Evolutionary conservation across 2,113 vertebrate genomes (phyloP).

Genomic region (Bothrops jararaca): DNA sequence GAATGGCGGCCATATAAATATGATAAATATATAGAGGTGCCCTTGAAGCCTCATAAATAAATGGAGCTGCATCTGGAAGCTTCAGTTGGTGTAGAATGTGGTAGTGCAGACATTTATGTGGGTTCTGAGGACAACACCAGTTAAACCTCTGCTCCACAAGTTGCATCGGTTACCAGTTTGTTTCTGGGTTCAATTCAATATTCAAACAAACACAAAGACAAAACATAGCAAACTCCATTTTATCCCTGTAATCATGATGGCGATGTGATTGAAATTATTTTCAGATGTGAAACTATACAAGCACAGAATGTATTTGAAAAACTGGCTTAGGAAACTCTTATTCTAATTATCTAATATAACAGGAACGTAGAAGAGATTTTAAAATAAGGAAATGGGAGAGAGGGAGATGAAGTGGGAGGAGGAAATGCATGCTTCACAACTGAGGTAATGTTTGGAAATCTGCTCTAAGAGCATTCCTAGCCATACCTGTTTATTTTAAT

Average conservation of each 20-base stretch:
- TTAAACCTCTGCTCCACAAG: no score
- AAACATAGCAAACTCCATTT: no score
- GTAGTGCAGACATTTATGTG: no score
- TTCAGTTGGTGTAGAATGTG: no score
- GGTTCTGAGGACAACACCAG: no score
- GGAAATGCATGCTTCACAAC: neutral
- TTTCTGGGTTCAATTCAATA: no score
- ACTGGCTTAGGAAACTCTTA: neutral
- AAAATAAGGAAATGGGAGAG: neutral
- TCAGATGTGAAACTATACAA: neutral
- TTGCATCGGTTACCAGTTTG: no score
- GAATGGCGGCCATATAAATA: no score
- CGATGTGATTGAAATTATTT: neutral
- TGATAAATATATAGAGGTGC: no score
- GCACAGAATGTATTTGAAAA: neutral
- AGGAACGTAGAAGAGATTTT: neutral
- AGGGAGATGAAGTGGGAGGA: neutral
- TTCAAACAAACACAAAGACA: no score
- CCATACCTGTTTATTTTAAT: neutral
- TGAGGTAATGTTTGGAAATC: neutral
- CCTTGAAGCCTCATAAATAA: no score
- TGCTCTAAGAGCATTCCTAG: neutral
- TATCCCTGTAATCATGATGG: neutral
- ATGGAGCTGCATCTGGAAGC: no score
- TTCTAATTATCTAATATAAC: neutral